A percentile compares a stretch with the other conserved stretches of the same genome.
Conservation (phyloP, 2,888 invertebrate species). For the Mongoloraphidia duomilia region DNA sequence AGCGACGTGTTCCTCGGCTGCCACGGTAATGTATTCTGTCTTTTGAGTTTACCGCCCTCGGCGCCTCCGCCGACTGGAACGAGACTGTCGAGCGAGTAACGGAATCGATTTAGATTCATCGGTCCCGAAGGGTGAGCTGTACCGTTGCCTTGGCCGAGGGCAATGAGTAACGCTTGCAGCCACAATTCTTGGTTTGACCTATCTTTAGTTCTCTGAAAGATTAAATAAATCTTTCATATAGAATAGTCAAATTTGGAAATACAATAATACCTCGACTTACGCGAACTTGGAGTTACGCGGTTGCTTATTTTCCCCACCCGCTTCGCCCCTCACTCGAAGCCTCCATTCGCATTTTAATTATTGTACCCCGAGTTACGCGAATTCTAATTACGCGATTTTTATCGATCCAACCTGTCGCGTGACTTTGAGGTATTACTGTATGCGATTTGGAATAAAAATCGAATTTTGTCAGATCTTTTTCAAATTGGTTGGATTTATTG, state of each 20-base stretch:
- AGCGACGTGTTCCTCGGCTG: not conserved
- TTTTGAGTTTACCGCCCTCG: constrained; percentile 8
- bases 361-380: no score
- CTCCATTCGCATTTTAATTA: no score
- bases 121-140: constrained; percentile 11
- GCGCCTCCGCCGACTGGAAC: constrained; percentile 12
- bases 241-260: not conserved
- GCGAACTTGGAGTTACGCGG: no score
- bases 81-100: constrained; percentile 28
- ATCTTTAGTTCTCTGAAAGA: constrained; percentile 31
- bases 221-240: constrained; percentile 1
- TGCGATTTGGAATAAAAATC: no score
- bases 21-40: constrained; percentile 9
- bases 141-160: constrained; percentile 24
- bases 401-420: no score
- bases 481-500: no score
- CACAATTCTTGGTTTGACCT: constrained; percentile 33
- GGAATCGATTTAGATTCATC: constrained; percentile 25
- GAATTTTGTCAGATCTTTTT: no score
- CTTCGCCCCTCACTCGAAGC: no score
- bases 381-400: no score
- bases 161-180: constrained; percentile 34
- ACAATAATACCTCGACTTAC: no score
- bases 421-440: no score
- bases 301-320: no score